phyloP scores from a whole-genome alignment of 2,797 vertebrate genomes.

The Gambusia yucatana region DNA sequence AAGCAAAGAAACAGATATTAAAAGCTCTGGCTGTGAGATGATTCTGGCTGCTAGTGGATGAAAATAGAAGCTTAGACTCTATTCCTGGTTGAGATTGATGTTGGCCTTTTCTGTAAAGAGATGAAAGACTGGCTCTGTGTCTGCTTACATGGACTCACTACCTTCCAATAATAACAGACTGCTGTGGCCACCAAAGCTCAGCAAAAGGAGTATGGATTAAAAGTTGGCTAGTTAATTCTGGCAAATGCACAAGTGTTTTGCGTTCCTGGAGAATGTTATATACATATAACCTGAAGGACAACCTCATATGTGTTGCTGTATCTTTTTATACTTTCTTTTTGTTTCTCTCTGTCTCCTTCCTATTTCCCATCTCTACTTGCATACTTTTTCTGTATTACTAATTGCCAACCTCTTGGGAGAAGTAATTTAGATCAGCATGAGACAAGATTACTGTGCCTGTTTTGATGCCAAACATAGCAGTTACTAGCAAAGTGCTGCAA shows the following conservation, averaged over 20 bases:
- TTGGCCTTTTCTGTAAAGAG: conserved; percentile 43
- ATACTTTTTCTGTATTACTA: conserved; percentile 45
- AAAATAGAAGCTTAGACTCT: conserved; percentile 68
- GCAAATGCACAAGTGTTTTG: conserved; percentile 9
- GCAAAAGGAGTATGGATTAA: not conserved
- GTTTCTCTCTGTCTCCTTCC: not conserved
- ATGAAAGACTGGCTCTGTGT: conserved; percentile 56
- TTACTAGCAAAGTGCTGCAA: conserved; percentile 44
- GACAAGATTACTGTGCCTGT: conserved; percentile 53
- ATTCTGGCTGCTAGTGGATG: conserved; percentile 53
- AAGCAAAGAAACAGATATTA: conserved; percentile 47
- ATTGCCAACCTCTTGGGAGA: conserved; percentile 61
- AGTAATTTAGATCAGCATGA: conserved; percentile 64
- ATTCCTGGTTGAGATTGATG: conserved; percentile 61
- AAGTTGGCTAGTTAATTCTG: conserved; percentile 1
- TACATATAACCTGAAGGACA: not conserved
- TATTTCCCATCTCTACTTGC: not conserved
- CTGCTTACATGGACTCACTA: conserved; percentile 29
- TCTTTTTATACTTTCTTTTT: conserved; percentile 4
- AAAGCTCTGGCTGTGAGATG: conserved; percentile 58
- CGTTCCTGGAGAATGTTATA: not conserved
- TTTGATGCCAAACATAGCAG: conserved; percentile 58
- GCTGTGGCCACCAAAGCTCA: conserved; percentile 8
- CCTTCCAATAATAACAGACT: conserved; percentile 21
- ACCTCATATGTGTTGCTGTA: not conserved